A percentile compares a stretch with the other conserved stretches of the same genome.
These are phyloP conservation scores for Synodontis membranacea DNA, from an alignment of 2,113 vertebrate species.

Conservation along the genomic window DNA sequence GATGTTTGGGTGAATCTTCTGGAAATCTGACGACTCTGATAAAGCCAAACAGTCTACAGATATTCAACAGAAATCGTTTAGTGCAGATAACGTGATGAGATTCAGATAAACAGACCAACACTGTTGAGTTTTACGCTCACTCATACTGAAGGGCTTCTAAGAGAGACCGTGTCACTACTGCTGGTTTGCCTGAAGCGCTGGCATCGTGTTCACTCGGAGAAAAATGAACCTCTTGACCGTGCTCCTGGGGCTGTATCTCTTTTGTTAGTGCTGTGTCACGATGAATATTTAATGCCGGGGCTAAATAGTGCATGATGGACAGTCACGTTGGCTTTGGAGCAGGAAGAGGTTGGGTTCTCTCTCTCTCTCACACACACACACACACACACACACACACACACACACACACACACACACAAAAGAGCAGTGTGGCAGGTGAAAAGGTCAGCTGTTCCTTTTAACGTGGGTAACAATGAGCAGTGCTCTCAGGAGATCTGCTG, in stretches of 20 bases:
- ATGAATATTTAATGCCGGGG: slow-evolving; percentile 54
- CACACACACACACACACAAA: too few species aligned
- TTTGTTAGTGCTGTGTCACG: slow-evolving; percentile 49
- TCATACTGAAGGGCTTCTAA: background rate
- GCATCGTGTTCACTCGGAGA: background rate
- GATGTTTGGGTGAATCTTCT: background rate
- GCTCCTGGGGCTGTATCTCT: slow-evolving; percentile 34
- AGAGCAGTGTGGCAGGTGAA: slow-evolving; percentile 47
- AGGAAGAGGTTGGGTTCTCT: slow-evolving; percentile 58
- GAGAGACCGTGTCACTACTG: background rate
- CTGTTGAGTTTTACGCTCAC: background rate
- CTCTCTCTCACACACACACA: background rate
- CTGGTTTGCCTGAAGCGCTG: background rate
- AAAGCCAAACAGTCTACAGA: background rate
- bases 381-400: background rate
- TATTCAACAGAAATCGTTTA: background rate
- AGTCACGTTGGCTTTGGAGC: background rate
- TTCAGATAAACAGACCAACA: background rate
- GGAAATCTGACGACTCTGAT: background rate
- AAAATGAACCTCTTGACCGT: background rate
- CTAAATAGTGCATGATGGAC: slow-evolving; percentile 53
- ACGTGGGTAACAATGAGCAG: slow-evolving; percentile 56
- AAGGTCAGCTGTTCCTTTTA: slow-evolving; percentile 56
- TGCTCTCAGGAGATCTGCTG: slow-evolving; percentile 34
- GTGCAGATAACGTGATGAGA: slow-evolving; percentile 8